Base-by-base conservation (phyloP, 1,140 invertebrate genomes). In the Temnothorax longispinosus region DNA sequence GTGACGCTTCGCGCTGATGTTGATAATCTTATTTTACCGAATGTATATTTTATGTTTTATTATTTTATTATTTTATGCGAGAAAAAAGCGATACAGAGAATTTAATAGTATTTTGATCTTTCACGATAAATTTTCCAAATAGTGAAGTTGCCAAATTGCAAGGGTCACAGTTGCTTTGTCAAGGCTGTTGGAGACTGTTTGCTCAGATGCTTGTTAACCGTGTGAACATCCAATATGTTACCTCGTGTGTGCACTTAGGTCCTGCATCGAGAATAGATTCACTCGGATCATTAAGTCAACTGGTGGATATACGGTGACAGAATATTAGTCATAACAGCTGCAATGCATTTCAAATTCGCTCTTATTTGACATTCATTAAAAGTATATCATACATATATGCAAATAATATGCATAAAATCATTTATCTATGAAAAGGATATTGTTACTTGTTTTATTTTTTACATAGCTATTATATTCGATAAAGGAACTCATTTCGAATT, bases 141-240 rank as follows among this genome's bases (percentile, higher is more conserved):
- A 67, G 13, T 32, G 21, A 62, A 56, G 44, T 52, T 52, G 6
- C 2, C 41, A 35, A 62, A 60, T 80, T 77, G 35, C 58, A 38
- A 72, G 56, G 62, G 62, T 76, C 58, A 62, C 60, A 60, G 38
- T 76, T 82, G 67, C 88, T 86, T 89, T 88, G 86, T 91, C 88
- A 86, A 91, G 76, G 85, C 85, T 90, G 86, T 88, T 87, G 87
- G 85, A 88, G 85, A 82, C 50, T 91, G 90, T 91, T 92, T 91
- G 87, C 72, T 90, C 91, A 91, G 88, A 88, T 89, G 89, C 91
- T 92, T 91, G 90, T 91, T 92, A 92, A 90, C 89, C 86, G 84
- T 85, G 80, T 88, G 91, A 90, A 76, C 87, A 91, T 87, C 89
- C 91, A 89, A 90, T 90, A 91, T 87, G 90, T 87, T 89, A 86